Percentiles rank a stretch among this genome's conserved stretches.
These are phyloP conservation scores for Pristionchus arcanus DNA, from an alignment of 2,888 invertebrate species.

Conservation along the genomic window DNA sequence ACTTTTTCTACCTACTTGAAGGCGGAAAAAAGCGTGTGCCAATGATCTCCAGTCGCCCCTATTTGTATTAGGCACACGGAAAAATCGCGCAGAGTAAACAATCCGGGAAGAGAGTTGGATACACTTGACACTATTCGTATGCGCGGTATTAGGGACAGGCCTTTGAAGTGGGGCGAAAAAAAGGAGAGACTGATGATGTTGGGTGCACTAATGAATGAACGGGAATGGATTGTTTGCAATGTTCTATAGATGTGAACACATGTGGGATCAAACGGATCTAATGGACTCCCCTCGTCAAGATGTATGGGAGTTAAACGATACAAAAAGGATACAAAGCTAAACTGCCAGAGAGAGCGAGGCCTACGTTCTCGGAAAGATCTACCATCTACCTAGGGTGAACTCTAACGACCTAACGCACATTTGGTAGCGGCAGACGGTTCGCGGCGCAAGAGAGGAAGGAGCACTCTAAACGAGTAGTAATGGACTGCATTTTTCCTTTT, in stretches of 20 bases:
- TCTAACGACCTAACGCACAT: not conserved
- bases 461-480: no score
- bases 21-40: not conserved
- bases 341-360: no score
- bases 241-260: not conserved
- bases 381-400: not conserved
- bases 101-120: slow-evolving; percentile 16
- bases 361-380: no score
- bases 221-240: not conserved
- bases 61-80: slow-evolving; percentile 36
- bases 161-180: not conserved
- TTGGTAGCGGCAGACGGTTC: not conserved
- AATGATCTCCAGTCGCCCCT: not conserved
- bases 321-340: no score
- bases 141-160: not conserved
- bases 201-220: slow-evolving; percentile 1
- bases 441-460: not conserved
- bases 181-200: not conserved
- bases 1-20: not conserved
- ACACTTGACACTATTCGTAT: slow-evolving; percentile 30
- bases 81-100: not conserved
- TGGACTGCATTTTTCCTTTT: no score
- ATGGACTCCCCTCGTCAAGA: no score
- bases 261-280: no score
- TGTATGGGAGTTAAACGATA: no score